Conservation (phyloP, 2,113 vertebrate genomes). For the Lasiurus borealis region DNA sequence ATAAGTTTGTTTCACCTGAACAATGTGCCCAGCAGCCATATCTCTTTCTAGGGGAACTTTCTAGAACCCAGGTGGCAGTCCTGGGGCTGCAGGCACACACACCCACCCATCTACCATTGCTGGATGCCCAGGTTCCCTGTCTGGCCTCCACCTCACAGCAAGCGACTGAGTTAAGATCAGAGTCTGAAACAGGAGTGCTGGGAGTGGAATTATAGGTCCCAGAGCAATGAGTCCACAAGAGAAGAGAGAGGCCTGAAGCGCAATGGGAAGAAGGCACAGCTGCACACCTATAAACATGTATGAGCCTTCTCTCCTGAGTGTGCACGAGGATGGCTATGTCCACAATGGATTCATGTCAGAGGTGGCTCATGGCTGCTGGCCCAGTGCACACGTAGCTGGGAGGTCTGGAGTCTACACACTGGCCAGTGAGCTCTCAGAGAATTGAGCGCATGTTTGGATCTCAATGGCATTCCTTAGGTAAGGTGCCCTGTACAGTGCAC, state of each 20-base stretch:
- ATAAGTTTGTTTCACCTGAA: neutral
- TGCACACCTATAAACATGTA: neutral
- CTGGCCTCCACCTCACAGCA: neutral
- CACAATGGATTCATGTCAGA: neutral
- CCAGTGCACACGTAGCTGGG: too few species aligned
- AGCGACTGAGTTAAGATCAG: neutral
- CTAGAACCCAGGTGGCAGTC: neutral
- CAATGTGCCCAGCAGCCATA: neutral
- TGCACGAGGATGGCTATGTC: neutral
- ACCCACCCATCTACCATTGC: fast-evolving
- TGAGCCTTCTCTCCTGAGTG: neutral
- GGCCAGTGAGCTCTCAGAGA: neutral
- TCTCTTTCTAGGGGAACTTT: neutral
- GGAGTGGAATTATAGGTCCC: neutral
- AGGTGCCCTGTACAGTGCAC: neutral
- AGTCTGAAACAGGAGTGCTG: neutral
- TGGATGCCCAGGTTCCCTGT: neutral
- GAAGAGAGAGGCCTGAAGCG: neutral
- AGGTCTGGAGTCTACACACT: neutral
- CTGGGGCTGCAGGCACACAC: neutral
- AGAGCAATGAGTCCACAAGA: neutral
- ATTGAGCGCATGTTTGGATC: neutral
- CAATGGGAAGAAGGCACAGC: neutral
- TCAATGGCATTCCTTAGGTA: neutral
- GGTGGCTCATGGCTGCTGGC: neutral